These are phyloP conservation scores for Petrocephalus sullivani DNA, from an alignment of 2,797 vertebrate genomes.

Conservation along the genomic window DNA sequence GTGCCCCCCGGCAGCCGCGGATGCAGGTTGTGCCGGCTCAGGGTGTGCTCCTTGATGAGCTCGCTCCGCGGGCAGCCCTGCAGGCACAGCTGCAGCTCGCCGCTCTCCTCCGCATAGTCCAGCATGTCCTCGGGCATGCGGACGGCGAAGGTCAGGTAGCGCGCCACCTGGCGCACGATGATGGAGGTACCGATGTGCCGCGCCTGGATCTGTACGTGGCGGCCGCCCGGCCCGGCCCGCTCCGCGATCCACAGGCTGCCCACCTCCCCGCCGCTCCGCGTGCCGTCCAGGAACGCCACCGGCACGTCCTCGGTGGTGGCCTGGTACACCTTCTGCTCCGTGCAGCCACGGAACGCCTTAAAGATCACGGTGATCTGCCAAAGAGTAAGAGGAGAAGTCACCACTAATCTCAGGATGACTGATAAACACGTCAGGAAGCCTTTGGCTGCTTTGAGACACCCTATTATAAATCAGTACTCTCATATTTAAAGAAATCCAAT, in stretches of 20 bases:
- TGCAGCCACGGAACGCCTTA: constrained; percentile 71
- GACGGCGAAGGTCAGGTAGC: constrained; percentile 76
- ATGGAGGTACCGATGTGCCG: constrained; percentile 70
- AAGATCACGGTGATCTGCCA: constrained; percentile 77
- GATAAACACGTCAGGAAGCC: not conserved
- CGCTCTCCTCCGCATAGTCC: constrained; percentile 59
- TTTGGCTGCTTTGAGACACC: not conserved
- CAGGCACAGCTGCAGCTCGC: constrained; percentile 71
- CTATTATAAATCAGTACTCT: not conserved
- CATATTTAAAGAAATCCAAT: not conserved
- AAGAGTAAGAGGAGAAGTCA: not conserved
- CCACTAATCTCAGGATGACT: not conserved
- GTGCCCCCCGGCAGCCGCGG: constrained; percentile 41
- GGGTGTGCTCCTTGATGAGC: constrained; percentile 72
- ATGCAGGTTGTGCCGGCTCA: constrained; percentile 56
- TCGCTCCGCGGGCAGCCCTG: constrained; percentile 72
- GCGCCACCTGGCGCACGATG: constrained; percentile 69
- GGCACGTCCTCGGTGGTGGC: constrained; percentile 72
- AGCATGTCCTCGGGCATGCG: constrained; percentile 70
- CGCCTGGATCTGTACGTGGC: constrained; percentile 72
- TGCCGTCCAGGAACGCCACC: constrained; percentile 69
- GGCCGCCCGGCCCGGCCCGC: constrained; percentile 53
- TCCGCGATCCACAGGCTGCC: constrained; percentile 65
- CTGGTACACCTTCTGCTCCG: constrained; percentile 77
- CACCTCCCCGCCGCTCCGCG: constrained; percentile 59